phyloP scores from a whole-genome alignment of 2,888 invertebrate genomes.

The Linyphia triangularis region DNA sequence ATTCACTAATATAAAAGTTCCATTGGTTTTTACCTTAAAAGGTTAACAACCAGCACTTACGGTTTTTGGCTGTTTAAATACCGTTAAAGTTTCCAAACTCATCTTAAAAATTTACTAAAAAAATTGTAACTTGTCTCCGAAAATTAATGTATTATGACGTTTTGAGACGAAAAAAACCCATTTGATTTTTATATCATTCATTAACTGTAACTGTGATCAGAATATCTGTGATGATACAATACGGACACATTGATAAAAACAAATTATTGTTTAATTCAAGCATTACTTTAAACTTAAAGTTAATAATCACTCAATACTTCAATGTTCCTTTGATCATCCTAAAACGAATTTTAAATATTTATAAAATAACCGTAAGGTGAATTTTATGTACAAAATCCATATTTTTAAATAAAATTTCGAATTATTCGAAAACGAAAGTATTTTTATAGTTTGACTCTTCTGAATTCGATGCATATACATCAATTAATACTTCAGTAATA shows the following conservation, averaged over 20 bases:
- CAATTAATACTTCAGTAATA: conserved; percentile 11
- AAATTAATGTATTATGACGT: background rate
- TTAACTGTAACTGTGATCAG: background rate
- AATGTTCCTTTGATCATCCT: background rate
- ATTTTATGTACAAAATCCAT: background rate
- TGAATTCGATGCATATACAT: conserved; percentile 12
- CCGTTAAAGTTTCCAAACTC: background rate
- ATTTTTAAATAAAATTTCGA: conserved; percentile 22
- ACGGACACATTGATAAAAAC: background rate
- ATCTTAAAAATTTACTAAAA: background rate
- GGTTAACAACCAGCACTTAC: background rate
- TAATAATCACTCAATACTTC: background rate
- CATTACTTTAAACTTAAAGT: no score
- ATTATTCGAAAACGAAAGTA: conserved; percentile 12
- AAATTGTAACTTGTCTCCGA: background rate
- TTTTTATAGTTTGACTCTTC: conserved; percentile 32
- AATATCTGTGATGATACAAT: background rate
- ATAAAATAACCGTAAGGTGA: background rate
- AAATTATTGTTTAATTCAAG: no score
- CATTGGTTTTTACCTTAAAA: background rate
- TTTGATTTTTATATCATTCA: background rate
- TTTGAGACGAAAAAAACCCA: background rate
- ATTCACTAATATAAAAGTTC: background rate
- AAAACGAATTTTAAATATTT: background rate
- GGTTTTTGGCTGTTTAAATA: background rate